A percentile compares a stretch with the other conserved stretches of the same genome.
Conservation (phyloP, 2,113 vertebrate species). For the Esox niger region DNA sequence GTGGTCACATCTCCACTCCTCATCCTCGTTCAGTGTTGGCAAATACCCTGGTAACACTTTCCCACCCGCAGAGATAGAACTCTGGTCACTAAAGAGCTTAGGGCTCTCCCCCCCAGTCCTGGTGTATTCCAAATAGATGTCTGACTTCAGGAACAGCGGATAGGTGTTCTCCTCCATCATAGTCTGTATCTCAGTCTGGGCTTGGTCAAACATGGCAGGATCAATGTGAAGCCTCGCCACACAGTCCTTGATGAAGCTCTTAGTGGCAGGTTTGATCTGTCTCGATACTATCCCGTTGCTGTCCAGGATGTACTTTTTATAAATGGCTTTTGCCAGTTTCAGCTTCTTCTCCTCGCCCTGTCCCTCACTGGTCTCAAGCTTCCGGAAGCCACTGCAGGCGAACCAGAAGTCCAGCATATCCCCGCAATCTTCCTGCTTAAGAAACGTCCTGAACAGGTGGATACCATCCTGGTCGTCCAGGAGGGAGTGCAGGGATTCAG, state of each 20-base stretch:
- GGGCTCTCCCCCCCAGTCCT: slow-evolving; percentile 92
- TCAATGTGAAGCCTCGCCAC: slow-evolving; percentile 86
- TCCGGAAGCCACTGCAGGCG: slow-evolving; percentile 94
- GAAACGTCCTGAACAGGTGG: slow-evolving; percentile 90
- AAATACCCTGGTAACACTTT: slow-evolving; percentile 84
- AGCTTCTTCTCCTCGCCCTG: slow-evolving; percentile 80
- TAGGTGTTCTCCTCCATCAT: slow-evolving; percentile 95
- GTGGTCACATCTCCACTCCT: slow-evolving; percentile 90
- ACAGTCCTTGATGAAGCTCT: slow-evolving; percentile 91
- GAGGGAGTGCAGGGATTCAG: slow-evolving; percentile 92
- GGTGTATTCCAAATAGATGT: slow-evolving; percentile 92
- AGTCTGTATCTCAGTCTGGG: slow-evolving; percentile 90
- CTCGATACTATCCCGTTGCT: slow-evolving; percentile 85
- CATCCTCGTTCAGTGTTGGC: slow-evolving; percentile 89
- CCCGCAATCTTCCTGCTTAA: slow-evolving; percentile 88
- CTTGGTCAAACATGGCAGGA: slow-evolving; percentile 93
- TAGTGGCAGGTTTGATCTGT: slow-evolving; percentile 90
- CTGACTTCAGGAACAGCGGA: slow-evolving; percentile 93
- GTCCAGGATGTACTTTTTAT: slow-evolving; percentile 93
- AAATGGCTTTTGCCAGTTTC: slow-evolving; percentile 94
- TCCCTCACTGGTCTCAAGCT: slow-evolving; percentile 79
- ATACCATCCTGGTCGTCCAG: slow-evolving; percentile 97
- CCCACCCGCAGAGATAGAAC: slow-evolving; percentile 83
- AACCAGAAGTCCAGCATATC: slow-evolving; percentile 99
- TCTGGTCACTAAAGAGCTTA: slow-evolving; percentile 86